Conservation (phyloP, 2,888 invertebrate genomes). For the Dromius quadrimaculatus region DNA sequence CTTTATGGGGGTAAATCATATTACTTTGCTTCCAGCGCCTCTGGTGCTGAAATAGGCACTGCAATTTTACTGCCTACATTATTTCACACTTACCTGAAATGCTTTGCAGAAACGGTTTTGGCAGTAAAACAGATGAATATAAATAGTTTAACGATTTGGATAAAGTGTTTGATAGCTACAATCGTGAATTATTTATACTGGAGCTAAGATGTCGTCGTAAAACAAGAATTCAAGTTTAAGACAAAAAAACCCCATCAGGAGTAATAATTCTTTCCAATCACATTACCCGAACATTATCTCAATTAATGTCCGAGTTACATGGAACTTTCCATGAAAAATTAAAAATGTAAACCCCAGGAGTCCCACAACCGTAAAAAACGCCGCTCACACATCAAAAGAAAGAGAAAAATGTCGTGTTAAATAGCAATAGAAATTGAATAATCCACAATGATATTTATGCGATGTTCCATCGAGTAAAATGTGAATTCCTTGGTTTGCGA, state of each 20-base stretch:
- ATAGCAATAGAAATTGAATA: constrained; percentile 51
- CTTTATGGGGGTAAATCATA: constrained; percentile 46
- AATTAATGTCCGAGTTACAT: constrained; percentile 30
- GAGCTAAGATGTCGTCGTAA: background rate
- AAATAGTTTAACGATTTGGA: constrained; percentile 43
- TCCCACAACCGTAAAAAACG: constrained; percentile 6
- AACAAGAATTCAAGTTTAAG: too few species aligned
- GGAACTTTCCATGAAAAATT: constrained; percentile 32
- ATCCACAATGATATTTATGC: constrained; percentile 51
- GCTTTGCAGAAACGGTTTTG: constrained; percentile 19
- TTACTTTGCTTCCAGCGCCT: constrained; percentile 16
- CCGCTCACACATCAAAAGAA: constrained; percentile 19
- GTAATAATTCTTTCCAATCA: background rate
- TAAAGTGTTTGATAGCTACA: constrained; percentile 23
- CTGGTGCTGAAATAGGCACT: constrained; percentile 32
- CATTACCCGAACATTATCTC: constrained; percentile 21
- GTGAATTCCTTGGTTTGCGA: constrained; percentile 51
- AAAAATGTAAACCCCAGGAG: constrained; percentile 6
- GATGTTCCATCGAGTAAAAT: constrained; percentile 51
- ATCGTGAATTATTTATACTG: constrained; percentile 42
- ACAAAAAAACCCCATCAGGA: background rate
- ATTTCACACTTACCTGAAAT: constrained; percentile 48
- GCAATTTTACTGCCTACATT: constrained; percentile 46
- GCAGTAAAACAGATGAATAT: constrained; percentile 35
- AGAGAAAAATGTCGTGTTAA: constrained; percentile 49